A percentile compares a stretch with the other conserved stretches of the same genome.
Conservation (phyloP, 2,113 vertebrate genomes). For the Heterocephalus glaber region DNA sequence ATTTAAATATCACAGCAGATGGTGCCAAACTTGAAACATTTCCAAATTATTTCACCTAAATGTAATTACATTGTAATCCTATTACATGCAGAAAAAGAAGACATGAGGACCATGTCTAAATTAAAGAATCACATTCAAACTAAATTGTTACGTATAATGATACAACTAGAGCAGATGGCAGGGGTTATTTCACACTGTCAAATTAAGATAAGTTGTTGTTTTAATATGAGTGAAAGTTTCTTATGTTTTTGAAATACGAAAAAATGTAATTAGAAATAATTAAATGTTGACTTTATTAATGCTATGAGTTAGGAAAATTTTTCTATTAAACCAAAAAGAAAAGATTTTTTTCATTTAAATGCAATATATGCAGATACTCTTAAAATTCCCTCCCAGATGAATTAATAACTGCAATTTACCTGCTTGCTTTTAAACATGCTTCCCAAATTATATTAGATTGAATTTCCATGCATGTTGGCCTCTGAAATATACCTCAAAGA, state of each 20-base stretch:
- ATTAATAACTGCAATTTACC: not conserved
- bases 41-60: conserved; percentile 65
- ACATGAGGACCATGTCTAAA: conserved; percentile 48
- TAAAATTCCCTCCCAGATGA: not conserved
- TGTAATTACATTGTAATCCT: conserved; percentile 75
- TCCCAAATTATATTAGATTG: not conserved
- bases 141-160: conserved; percentile 67
- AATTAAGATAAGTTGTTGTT: conserved; percentile 64
- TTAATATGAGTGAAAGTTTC: conserved; percentile 63
- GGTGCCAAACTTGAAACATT: conserved; percentile 60
- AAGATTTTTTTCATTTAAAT: not conserved
- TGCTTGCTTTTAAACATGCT: not conserved
- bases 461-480: not conserved
- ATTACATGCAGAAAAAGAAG: conserved; percentile 57
- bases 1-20: conserved; percentile 72
- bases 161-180: conserved; percentile 73
- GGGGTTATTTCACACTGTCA: not conserved
- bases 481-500: not conserved
- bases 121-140: conserved; percentile 42
- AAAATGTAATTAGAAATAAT: conserved; percentile 13
- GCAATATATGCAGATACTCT: not conserved
- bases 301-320: not conserved
- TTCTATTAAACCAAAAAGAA: not conserved
- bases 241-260: not conserved
- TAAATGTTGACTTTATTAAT: not conserved